phyloP scores from a whole-genome alignment of 2,797 vertebrate species.

The Sparidentex hasta region DNA sequence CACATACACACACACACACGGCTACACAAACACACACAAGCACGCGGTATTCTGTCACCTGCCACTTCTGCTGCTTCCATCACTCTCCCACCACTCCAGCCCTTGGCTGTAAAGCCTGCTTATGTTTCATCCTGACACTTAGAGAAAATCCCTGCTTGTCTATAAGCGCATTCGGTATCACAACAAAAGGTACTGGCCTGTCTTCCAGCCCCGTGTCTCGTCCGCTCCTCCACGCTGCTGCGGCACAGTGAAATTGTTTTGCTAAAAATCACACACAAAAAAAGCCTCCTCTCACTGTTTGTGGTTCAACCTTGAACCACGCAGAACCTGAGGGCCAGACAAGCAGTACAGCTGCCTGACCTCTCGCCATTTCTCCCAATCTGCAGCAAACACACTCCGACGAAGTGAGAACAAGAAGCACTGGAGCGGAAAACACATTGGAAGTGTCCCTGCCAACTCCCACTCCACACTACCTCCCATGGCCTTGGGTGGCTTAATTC shows the following conservation, averaged over 20 bases:
- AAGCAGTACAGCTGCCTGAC: constrained; percentile 66
- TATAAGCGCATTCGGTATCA: constrained; percentile 70
- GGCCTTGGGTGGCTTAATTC: constrained; percentile 67
- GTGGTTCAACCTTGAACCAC: constrained; percentile 77
- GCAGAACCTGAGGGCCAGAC: constrained; percentile 63
- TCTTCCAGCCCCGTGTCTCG: constrained; percentile 41
- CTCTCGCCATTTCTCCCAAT: constrained; percentile 75
- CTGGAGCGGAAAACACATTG: constrained; percentile 81
- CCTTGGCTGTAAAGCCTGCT: constrained; percentile 74
- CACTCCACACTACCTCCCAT: constrained; percentile 58
- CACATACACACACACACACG: constrained; percentile 29
- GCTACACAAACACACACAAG: constrained; percentile 25
- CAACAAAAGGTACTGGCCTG: constrained; percentile 63
- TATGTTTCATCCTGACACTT: constrained; percentile 79
- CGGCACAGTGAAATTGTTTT: constrained; percentile 44
- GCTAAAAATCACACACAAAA: constrained; percentile 59
- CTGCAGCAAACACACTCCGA: constrained; percentile 79
- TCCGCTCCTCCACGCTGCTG: constrained; percentile 33
- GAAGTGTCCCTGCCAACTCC: constrained; percentile 79
- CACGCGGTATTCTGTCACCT: constrained; percentile 68
- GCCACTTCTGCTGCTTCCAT: constrained; percentile 72
- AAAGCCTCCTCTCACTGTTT: constrained; percentile 26
- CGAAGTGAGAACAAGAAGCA: constrained; percentile 82
- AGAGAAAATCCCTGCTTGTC: constrained; percentile 73
- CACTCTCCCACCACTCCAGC: constrained; percentile 69